phyloP scores from a whole-genome alignment of 2,113 vertebrate genomes.

The Zosterops borbonicus region DNA sequence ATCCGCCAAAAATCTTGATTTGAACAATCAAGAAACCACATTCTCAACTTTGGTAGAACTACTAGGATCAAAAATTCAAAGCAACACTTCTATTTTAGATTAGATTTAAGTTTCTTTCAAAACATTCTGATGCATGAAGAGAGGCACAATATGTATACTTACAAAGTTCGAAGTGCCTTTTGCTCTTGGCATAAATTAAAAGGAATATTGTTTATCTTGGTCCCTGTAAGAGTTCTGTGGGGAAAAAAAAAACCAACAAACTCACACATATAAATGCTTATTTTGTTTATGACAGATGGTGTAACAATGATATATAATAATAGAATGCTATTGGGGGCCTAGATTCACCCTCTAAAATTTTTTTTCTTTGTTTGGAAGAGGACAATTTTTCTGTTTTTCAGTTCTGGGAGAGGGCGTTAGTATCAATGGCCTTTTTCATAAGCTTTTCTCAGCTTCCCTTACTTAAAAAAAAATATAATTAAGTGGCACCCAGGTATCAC shows the following conservation, averaged over 20 bases:
- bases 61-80: neutral
- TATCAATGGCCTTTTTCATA: neutral
- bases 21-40: neutral
- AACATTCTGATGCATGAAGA: neutral
- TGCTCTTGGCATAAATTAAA: slow-evolving; percentile 87
- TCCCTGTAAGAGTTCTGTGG: slow-evolving; percentile 91
- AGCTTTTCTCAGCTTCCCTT: neutral
- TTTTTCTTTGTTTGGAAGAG: neutral
- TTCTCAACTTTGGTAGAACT: neutral
- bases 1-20: neutral
- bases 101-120: neutral
- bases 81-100: neutral
- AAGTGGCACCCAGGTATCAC: neutral
- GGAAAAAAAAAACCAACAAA: neutral
- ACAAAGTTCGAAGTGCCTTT: slow-evolving; percentile 89
- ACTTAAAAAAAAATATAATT: rapidly evolving
- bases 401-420: neutral
- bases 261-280: neutral
- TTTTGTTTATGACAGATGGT: neutral
- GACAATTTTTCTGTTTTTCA: neutral
- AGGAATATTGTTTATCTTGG: slow-evolving; percentile 88
- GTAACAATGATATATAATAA: neutral
- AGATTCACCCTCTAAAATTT: neutral
- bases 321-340: neutral
- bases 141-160: slow-evolving; percentile 62